Base-by-base conservation (phyloP, 2,888 invertebrate species). In the Pogonocherus hispidulus region DNA sequence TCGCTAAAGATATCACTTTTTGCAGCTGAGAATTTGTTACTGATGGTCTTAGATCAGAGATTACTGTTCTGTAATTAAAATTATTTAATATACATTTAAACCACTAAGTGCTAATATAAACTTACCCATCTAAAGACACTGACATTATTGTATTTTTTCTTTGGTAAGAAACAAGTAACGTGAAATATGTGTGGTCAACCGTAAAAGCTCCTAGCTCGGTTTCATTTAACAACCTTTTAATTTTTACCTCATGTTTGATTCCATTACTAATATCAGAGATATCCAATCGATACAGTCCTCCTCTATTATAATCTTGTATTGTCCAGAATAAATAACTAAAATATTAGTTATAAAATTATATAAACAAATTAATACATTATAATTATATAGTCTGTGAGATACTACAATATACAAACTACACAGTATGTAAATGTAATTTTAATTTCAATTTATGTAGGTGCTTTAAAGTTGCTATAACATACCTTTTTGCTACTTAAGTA, bases 271-370 rank as follows among this genome's bases (percentile, higher is more conserved):
- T 91, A 76, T 93, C 92, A 0, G 92, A 91, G 49, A 95, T 86
- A 80, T 95, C 95, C 18, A 94, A 83, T 32, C 94, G 88, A 82
- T 92, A 95, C 5, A 96, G 83, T 0, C 94, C 94, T 3, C 90
- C 90, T 27, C 89, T 87, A 22, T 84, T 84, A 4, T 84, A 84
- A 18, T 89, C 89, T 64, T 87, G 86, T 60, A 91, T 85, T 3
- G 90, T 90, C 92, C 94, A 96, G 84, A 95, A 97, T 22, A 97
- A 85, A 84, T 93, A 96, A 5, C 93, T 93, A 81, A 14, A 79
- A n/a, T n/a, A n/a, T n/a, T n/a, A n/a, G n/a, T n/a, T n/a, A n/a
- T n/a, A n/a, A n/a, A n/a, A n/a, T n/a, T n/a, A n/a, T n/a, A n/a
- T n/a, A n/a, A n/a, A n/a, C n/a, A n/a, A n/a, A n/a, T n/a, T n/a